Percentiles rank a stretch among this genome's conserved stretches.
Evolutionary conservation across 2,888 invertebrate genomes (phyloP).

Genomic region (Psylliodes chrysocephalus): DNA sequence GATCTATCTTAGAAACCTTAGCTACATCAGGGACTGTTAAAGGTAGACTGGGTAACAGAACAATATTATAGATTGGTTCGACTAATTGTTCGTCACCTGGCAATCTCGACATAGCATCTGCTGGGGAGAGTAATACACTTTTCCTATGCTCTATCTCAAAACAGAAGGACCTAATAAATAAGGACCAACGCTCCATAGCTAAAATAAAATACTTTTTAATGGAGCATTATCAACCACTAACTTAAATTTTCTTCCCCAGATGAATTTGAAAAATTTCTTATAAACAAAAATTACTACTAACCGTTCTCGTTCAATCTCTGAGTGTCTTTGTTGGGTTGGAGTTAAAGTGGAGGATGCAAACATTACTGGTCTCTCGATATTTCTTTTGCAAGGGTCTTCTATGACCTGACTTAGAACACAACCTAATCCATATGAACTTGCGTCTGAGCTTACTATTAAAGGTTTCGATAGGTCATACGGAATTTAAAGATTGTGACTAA

Average conservation of each 20-base stretch:
- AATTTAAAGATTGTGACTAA: not conserved
- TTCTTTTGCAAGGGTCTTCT: conserved; percentile 2
- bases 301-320: conserved; percentile 9
- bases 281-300: conserved; percentile 19
- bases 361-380: no score
- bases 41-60: no score
- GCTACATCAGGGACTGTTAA: no score
- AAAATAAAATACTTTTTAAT: conserved; percentile 14
- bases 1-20: not conserved
- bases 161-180: conserved; percentile 17
- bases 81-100: no score
- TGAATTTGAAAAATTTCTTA: conserved; percentile 11
- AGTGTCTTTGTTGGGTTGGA: no score
- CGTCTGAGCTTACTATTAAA: not conserved
- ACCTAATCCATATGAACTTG: not conserved
- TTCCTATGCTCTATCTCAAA: no score
- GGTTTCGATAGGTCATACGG: conserved; percentile 16
- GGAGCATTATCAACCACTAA: conserved; percentile 15
- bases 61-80: not conserved
- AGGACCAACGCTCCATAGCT: conserved; percentile 13
- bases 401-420: conserved; percentile 13
- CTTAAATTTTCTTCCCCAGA: no score
- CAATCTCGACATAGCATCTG: conserved; percentile 21
- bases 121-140: conserved; percentile 5
- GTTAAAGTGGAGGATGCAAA: no score